phyloP scores from a whole-genome alignment of 2,888 invertebrate species.

The Lysandra bellargus region DNA sequence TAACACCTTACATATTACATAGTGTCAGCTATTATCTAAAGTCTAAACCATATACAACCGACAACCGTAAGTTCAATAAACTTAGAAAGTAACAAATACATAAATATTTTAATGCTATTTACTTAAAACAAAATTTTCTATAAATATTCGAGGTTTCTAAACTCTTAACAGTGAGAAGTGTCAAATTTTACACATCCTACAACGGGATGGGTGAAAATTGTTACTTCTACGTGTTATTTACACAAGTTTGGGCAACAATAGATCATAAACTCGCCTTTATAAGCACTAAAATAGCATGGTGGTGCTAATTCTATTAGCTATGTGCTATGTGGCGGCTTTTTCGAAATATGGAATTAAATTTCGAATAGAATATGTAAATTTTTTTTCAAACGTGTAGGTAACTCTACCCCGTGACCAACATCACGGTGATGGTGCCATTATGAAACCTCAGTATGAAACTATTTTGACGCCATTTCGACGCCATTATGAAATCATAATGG shows the following conservation, averaged over 20 bases:
- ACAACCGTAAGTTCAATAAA: no score
- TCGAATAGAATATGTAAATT: no score
- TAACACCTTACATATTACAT: no score
- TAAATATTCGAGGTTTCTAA: conserved; percentile 14
- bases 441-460: no score
- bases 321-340: neutral
- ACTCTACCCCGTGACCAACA: no score
- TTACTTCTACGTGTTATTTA: conserved; percentile 21
- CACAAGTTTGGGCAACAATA: conserved; percentile 10
- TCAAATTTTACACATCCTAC: conserved; percentile 24
- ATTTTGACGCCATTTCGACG: no score
- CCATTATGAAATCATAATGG: no score
- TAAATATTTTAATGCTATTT: neutral
- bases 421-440: no score
- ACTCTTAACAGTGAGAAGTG: conserved; percentile 7
- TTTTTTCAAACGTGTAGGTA: no score
- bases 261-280: neutral
- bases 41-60: no score
- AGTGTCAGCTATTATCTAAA: no score
- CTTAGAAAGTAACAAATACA: neutral
- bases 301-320: neutral
- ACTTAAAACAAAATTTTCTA: neutral
- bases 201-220: conserved; percentile 12
- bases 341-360: neutral
- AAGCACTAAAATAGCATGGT: neutral